A percentile compares a stretch with the other conserved stretches of the same genome.
Evolutionary conservation across 2,888 invertebrate genomes (phyloP).

Genomic region (Nemurella pictetii): DNA sequence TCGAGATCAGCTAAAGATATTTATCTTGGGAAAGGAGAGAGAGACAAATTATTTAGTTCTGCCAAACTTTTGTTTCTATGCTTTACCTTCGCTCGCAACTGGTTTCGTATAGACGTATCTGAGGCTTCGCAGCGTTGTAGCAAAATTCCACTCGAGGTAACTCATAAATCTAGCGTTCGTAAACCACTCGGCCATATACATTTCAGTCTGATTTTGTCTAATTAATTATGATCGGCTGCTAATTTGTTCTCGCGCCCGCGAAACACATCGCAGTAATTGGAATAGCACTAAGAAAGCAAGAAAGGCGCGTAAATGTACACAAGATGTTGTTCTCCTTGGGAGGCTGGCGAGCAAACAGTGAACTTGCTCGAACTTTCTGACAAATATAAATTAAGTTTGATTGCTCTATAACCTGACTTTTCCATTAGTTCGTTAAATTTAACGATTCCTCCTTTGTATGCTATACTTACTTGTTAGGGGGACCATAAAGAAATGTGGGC

Average conservation of each 20-base stretch:
- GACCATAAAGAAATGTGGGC: background rate
- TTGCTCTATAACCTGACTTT: slow-evolving; percentile 7
- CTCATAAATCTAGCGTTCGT: background rate
- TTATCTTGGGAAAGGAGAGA: background rate
- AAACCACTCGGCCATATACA: background rate
- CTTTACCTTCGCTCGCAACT: background rate
- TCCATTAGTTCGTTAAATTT: background rate
- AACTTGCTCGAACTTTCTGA: background rate
- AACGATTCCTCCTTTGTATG: background rate
- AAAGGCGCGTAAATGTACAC: background rate
- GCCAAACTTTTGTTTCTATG: background rate
- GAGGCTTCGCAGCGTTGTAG: background rate
- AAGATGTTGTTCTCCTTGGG: background rate
- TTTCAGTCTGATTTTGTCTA: background rate
- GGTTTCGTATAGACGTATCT: background rate
- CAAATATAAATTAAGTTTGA: slow-evolving; percentile 5
- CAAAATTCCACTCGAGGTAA: background rate
- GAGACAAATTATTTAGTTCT: background rate
- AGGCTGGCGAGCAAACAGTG: background rate
- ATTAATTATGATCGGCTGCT: slow-evolving; percentile 3
- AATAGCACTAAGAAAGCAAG: background rate
- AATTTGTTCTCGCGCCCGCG: background rate
- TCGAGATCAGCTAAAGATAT: background rate
- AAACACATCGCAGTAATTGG: background rate
- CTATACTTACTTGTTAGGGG: background rate